A percentile compares a stretch with the other conserved stretches of the same genome.
phyloP scores from a whole-genome alignment of 2,888 invertebrate genomes.

The Drosophila longiperda region DNA sequence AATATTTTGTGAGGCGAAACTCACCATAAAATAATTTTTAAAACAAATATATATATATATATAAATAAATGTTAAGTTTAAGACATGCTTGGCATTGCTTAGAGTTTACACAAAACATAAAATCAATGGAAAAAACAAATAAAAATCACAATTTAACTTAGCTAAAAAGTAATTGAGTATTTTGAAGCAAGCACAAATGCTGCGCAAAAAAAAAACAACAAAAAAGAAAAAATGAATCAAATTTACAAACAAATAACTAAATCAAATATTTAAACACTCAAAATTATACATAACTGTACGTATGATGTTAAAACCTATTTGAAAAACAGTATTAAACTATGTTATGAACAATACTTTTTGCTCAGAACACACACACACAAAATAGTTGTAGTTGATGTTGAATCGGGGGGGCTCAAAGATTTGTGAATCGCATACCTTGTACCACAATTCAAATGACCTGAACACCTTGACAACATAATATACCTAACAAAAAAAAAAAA shows the following conservation, averaged over 20 bases:
- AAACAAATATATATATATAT: constrained; percentile 17
- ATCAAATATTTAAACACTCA: constrained; percentile 43
- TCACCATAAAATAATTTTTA: constrained; percentile 20
- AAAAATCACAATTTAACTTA: constrained; percentile 21
- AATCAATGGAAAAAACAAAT: constrained; percentile 15
- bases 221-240: constrained; percentile 13
- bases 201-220: constrained; percentile 7
- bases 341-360: constrained; percentile 45
- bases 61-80: constrained; percentile 45
- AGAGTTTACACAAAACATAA: constrained; percentile 40
- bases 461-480: constrained; percentile 37
- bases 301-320: constrained; percentile 39
- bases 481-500: constrained; percentile 11
- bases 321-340: constrained; percentile 48
- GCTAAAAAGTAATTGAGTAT: constrained; percentile 28
- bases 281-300: constrained; percentile 17
- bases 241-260: constrained; percentile 36
- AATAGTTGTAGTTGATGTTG: constrained; percentile 38
- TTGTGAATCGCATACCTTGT: constrained; percentile 51
- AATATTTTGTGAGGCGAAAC: constrained; percentile 26
- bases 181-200: constrained; percentile 26
- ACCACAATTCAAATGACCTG: constrained; percentile 61
- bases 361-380: constrained; percentile 38
- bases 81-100: constrained; percentile 70
- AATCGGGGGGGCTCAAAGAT: constrained; percentile 41